Evolutionary conservation across 2,888 invertebrate species (phyloP), one percentile per base, ranked within the genome.

Genomic region (Hedya salicella): DNA sequence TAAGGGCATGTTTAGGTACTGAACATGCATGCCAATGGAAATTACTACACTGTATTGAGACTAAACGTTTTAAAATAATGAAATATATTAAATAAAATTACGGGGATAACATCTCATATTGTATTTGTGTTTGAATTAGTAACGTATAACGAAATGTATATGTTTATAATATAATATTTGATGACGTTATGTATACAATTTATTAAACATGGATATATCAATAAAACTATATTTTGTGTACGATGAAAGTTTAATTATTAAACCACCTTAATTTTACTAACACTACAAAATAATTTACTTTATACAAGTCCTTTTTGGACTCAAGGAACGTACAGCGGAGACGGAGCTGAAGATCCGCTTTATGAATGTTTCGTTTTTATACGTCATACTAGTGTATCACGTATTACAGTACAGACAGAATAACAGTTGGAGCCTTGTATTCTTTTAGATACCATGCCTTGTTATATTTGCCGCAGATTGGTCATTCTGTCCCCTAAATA

Each of bases 201-300:
- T 92, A 92, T 92, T 92, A 92, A 92, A 92, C 91, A 91, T 92
- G 90, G 84, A 91, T 91, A 91, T 91, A 92, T 91, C 91, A 92
- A 93, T 92, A 92, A 92, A 92, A 93, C 91, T 93, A 93, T 93
- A 92, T 93, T 93, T 92, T 93, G 92, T 92, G 92, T 92, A 92
- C 81, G 83, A 87, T 78, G 75, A 86, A 87, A 82, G 78, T 90
- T 91, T 88, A 84, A 85, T 89, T 89, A 84, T 77, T 74, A 76
- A 53, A 48, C 56, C 25, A 57, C 49, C 57, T 46, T 57, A 46
- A 57, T 32, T 19, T 44, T 25, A 56, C 54, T 16, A n/a, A n/a
- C n/a, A n/a, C 30, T 56, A 56, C 42, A 44, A 44, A 44, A 44
- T 56, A 44, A 13, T 14, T n/a, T 17, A 50, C 16, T 13, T 25